Evolutionary conservation across 1,140 invertebrate species (phyloP).

Genomic region (Chrysopa pallens): DNA sequence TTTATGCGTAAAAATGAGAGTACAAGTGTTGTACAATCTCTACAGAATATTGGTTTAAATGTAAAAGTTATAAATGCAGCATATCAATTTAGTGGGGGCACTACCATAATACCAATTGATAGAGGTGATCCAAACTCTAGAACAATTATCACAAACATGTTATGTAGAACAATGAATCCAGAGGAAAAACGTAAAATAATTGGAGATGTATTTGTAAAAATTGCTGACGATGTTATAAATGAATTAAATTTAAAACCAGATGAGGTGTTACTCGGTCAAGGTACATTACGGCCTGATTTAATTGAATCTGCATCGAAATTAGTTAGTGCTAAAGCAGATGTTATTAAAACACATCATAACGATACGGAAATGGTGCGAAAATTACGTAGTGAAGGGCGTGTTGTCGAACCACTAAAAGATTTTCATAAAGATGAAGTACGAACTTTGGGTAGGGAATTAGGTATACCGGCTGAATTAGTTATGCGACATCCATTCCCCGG

Average conservation of each 20-base stretch:
- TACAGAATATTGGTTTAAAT: constrained; percentile 57
- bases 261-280: constrained; percentile 72
- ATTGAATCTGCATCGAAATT: constrained; percentile 90
- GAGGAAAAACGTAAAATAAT: constrained; percentile 98
- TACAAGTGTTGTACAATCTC: constrained; percentile 63
- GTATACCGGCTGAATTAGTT: constrained; percentile 70
- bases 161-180: constrained; percentile 74
- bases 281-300: constrained; percentile 85
- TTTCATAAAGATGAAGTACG: constrained; percentile 99
- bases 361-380: constrained; percentile 87
- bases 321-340: constrained; percentile 75
- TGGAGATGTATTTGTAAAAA: constrained; percentile 90
- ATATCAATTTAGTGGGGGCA: constrained; percentile 58
- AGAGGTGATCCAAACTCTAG: constrained; percentile 34
- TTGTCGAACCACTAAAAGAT: constrained; percentile 95
- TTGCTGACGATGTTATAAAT: constrained; percentile 66
- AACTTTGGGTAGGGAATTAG: constrained; percentile 69
- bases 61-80: constrained; percentile 54
- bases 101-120: constrained; percentile 55
- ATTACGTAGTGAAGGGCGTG: constrained; percentile 65
- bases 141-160: constrained; percentile 63
- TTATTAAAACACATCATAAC: constrained; percentile 99
- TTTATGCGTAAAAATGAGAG: constrained; percentile 97
- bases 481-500: constrained; percentile 96
- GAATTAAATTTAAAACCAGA: constrained; percentile 71